phyloP scores from a whole-genome alignment of 2,888 invertebrate genomes.

The Orthosia gracilis region DNA sequence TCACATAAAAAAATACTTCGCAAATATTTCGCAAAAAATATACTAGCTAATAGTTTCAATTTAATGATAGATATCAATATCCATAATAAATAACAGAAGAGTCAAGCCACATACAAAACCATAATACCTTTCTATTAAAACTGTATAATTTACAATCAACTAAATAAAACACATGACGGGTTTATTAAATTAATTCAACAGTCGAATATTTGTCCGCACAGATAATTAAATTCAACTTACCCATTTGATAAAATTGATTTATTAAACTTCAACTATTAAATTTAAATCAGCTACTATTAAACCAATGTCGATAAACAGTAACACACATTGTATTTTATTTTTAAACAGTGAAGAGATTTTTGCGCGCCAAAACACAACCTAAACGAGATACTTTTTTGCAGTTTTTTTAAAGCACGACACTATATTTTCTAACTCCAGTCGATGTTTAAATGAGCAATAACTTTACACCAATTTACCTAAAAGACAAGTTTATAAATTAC shows the following conservation, averaged over 20 bases:
- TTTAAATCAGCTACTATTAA: constrained; percentile 11
- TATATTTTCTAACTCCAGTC: background rate
- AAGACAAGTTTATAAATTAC: background rate
- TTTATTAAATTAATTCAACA: constrained; percentile 3
- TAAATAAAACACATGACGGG: background rate
- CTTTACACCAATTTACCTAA: background rate
- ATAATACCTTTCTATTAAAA: constrained; percentile 10
- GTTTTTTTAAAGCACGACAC: background rate
- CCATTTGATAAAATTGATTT: constrained; percentile 23
- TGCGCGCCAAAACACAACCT: too few species aligned
- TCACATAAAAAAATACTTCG: too few species aligned
- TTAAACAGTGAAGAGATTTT: too few species aligned
- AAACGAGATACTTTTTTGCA: background rate
- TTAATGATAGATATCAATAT: background rate
- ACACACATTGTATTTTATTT: background rate
- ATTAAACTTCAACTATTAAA: constrained; percentile 34
- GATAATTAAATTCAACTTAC: constrained; percentile 24
- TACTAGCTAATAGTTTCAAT: background rate
- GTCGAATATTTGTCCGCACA: background rate
- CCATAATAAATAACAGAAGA: constrained; percentile 13
- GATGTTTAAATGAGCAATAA: constrained; percentile 11
- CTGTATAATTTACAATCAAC: background rate
- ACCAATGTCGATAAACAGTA: background rate
- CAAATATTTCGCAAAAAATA: too few species aligned
- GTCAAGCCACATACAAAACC: constrained; percentile 12